Evolutionary conservation across 2,797 vertebrate species (phyloP).

Genomic region (Lycodopsis pacificus): DNA sequence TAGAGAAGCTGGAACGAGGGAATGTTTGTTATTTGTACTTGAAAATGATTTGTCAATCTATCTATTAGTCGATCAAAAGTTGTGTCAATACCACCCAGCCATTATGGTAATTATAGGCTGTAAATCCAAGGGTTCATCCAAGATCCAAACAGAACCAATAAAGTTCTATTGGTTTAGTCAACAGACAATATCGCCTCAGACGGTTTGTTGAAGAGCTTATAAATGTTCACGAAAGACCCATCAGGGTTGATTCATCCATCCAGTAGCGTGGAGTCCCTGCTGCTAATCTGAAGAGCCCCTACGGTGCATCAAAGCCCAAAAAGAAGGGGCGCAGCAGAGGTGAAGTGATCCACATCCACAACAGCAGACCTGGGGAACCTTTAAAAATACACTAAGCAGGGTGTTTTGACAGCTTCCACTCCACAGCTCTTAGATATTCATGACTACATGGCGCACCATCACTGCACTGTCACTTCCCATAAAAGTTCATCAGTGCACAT

Average conservation of each 20-base stretch:
- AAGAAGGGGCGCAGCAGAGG: conserved; percentile 2
- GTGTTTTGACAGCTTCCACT: conserved; percentile 42
- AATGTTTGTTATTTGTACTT: background rate
- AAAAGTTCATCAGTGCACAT: conserved; percentile 48
- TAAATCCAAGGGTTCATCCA: background rate
- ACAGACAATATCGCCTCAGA: background rate
- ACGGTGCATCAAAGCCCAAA: background rate
- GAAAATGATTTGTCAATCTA: background rate
- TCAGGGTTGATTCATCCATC: background rate
- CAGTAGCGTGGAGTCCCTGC: background rate
- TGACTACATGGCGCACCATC: conserved; percentile 45
- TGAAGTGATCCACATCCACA: conserved; percentile 19
- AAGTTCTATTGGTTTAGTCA: background rate
- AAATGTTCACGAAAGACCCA: background rate
- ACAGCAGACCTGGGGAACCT: conserved; percentile 30
- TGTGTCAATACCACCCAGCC: background rate
- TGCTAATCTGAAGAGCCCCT: background rate
- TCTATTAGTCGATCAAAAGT: background rate
- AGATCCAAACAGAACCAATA: background rate
- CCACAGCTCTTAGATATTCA: conserved; percentile 53
- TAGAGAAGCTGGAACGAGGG: background rate
- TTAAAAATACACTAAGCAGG: conserved; percentile 18
- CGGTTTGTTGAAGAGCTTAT: background rate
- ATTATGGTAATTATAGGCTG: background rate
- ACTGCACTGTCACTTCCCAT: conserved; percentile 59